These are phyloP conservation scores for Fringilla coelebs DNA, from an alignment of 2,797 vertebrate species.

Conservation along the genomic window DNA sequence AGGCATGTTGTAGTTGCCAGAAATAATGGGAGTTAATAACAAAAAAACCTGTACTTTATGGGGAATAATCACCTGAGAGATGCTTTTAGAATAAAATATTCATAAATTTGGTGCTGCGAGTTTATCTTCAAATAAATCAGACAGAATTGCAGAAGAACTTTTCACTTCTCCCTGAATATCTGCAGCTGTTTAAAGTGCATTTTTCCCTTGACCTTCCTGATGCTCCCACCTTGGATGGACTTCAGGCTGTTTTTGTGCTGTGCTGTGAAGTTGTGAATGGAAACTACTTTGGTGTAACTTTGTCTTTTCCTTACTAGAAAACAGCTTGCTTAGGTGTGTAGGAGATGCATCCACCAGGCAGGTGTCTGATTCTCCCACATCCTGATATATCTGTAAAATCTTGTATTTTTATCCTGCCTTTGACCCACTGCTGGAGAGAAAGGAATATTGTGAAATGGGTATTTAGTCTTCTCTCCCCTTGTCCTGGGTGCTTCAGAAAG, in stretches of 20 bases:
- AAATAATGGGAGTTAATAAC: not conserved
- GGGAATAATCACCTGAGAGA: not conserved
- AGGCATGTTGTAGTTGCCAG: not conserved
- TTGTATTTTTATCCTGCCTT: not conserved
- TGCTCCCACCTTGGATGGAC: not conserved
- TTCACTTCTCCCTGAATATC: not conserved
- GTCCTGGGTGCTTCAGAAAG: rapidly evolving
- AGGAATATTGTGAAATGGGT: not conserved
- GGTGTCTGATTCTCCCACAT: not conserved
- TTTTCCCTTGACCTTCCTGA: not conserved
- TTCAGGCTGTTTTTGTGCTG: not conserved
- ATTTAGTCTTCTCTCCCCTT: not conserved
- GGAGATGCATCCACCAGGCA: not conserved
- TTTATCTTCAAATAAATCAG: not conserved
- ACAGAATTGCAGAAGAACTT: not conserved
- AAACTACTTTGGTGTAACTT: not conserved
- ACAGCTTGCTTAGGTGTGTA: not conserved
- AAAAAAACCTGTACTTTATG: not conserved
- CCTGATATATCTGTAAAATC: rapidly evolving
- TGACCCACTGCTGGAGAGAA: not conserved
- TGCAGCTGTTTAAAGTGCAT: not conserved
- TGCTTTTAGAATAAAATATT: not conserved
- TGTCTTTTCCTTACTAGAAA: not conserved
- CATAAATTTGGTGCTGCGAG: not conserved
- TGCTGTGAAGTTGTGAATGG: not conserved